Base-by-base conservation (phyloP, 92 coral and sea anemone species). In the Bergia sp. region DNA sequence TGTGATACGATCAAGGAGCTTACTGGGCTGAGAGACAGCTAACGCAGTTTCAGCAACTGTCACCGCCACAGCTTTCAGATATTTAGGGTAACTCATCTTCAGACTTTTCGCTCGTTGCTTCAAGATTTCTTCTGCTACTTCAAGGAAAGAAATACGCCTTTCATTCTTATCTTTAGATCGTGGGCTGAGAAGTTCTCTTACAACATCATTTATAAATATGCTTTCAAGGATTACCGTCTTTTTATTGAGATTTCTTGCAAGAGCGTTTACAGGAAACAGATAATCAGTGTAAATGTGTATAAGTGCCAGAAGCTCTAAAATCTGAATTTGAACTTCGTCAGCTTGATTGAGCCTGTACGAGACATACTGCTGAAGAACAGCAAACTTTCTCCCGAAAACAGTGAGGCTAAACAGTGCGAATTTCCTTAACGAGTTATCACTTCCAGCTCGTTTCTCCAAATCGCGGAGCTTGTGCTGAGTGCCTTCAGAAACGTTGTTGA, bases 71-170 rank as follows among this genome's bases (percentile, higher is more conserved):
- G 58, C 74, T 88, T 93, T 91, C 37, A 95, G 50, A 75, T 89
- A 93, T 5, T 69, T 74, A 10, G 92, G 85, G 37, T 80, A 47
- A 29, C 10, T 36, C 43, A 82, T 37, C 8, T 86, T 50, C 38
- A 29, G 47, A 61, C 72, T 67, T 42, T 79, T 49, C 0, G 96
- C 95, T 65, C 83, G 86, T 73, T 90, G 93, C 85, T 85, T 64
- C 55, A 95, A 91, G 43, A 95, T 82, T 85, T 93, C 98, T 77
- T 95, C 94, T 74, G 96, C 98, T n/a, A 95, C 94, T 86, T 95
- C 98, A 73, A 86, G 90, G 45, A 95, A 95, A 43, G 98, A 95
- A 36, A 95, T 91, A 39, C 98, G 91, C 44, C 98, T 90, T 1
- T 83, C 66, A 75, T 91, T 91, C 55, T 69, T 93, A 39, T 89